Evolutionary conservation across 2,113 vertebrate species (phyloP).

Genomic region (Agelaius tricolor): DNA sequence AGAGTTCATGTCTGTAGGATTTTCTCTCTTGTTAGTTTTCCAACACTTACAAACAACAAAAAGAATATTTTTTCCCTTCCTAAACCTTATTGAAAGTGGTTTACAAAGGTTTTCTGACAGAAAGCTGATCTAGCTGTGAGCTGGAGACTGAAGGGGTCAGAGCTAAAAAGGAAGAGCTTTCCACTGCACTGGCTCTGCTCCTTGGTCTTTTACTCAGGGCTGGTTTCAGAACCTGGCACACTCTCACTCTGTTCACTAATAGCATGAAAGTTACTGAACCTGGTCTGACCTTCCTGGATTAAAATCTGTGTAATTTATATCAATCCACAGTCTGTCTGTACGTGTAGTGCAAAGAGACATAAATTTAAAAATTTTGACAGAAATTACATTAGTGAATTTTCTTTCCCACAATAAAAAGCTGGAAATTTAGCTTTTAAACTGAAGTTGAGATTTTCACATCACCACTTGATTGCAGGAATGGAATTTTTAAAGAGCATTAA

Average conservation of each 20-base stretch:
- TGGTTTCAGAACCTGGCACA: background rate
- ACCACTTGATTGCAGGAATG: background rate
- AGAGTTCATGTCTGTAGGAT: background rate
- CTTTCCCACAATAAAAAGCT: background rate
- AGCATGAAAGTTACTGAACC: background rate
- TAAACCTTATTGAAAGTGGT: accelerated
- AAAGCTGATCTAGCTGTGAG: background rate
- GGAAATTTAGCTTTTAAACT: background rate
- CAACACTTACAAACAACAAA: background rate
- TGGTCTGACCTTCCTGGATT: background rate
- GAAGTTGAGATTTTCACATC: background rate
- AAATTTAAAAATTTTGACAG: background rate
- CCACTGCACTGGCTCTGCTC: background rate
- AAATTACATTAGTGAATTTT: background rate
- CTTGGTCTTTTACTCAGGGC: background rate
- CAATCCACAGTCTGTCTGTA: background rate
- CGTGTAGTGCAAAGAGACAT: background rate
- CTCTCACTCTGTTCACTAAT: background rate
- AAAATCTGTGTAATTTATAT: background rate
- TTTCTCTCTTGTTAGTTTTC: background rate
- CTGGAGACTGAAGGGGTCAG: background rate
- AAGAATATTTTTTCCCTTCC: background rate
- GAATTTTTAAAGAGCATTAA: background rate
- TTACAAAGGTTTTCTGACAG: background rate
- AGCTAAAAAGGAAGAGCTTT: background rate